Base-by-base conservation (phyloP, 2,113 vertebrate species). In the Galemys pyrenaicus region DNA sequence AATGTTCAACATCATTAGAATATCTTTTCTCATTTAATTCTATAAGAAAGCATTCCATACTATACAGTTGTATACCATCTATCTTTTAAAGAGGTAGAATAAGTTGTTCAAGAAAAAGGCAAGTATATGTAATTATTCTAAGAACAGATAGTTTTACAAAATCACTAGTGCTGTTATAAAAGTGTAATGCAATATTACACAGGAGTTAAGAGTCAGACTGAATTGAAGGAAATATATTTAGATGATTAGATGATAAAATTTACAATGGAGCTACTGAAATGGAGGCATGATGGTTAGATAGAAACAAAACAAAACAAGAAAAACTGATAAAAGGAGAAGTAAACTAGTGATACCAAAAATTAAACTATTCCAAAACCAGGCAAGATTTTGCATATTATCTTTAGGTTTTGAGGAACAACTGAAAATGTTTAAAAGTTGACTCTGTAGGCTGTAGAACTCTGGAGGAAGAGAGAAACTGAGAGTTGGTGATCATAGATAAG, bases 11-110 rank as follows among this genome's bases (percentile, higher is more conserved):
- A 51, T 3, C 41, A 28, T 41, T 68, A 67, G 16, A 73, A 19
- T 71, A 11, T 65, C 64, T 28, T 87, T 77, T 70, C 16, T 87
- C 30, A 82, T 85, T 95, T 91, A 91, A 51, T 88, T 56, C 65
- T 41, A 65, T n/a, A 73, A 65, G 24, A 82, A 80, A 65, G 9
- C 24, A 89, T 62, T 87, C 81, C 67, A n/a, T n/a, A n/a, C n/a
- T n/a, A n/a, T n/a, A 79, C 24, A 74, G 79, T 75, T 86, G 51
- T 0, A 16, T 5, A 92, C 32, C 10, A 30, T n/a, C 11, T 92
- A 84, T 67, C 9, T 26, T 20, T 89, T 22, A 67, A 86, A 85
- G 10, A 84, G 16, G 46, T 68, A 89, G 84, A 80, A 89, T 88
- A 78, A 79, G 2, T 37, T 84, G 51, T 81, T 75, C 79, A 87